Evolutionary conservation across 1,140 invertebrate species (phyloP), one percentile per base, ranked within the genome.

Genomic region (Drosophila neocordata): DNA sequence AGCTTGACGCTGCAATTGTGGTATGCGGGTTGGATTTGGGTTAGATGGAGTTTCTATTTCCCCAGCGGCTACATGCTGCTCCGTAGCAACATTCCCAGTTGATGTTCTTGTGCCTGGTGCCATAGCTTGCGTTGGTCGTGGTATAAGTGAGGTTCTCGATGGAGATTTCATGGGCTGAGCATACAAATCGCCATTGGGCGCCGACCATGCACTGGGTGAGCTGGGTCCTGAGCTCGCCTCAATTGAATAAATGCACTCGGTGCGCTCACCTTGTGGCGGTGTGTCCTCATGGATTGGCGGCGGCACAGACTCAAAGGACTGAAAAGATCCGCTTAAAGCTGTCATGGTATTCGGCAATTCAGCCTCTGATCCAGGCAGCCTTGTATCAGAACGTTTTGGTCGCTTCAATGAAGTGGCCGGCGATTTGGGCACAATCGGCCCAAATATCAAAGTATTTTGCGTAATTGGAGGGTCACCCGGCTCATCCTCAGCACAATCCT

Each of bases 371-470:
- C 55, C 22, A 0, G 53, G 31, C 22, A 8, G 15, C 38, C 52
- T 51, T 5, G 27, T 6, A 31, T 31, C 44, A 31, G 13, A 34
- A 13, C 24, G 27, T 11, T 69, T 80, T 6, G 37, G 34, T 1
- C 82, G 73, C 24, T 78, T 82, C n/a, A 72, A 65, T 11, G 76
- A 79, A 15, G 67, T 58, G 9, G 79, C 73, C 27, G 84, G 84
- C 9, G 84, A 83, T n/a, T 91, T 90, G 13, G 93, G 93, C 48
- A 93, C 89, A 44, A 93, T 88, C n/a, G 93, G 93, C 2, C 93
- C 93, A 37, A 93, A 92, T 65, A 93, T 93, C 15, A 93, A 74
- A 35, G 92, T 93, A 59, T 93, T 93, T 51, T 92, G 91, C 7
- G 92, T 90, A 22, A 93, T 91, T 77, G 90, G 89, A 38, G 92